These are phyloP conservation scores for Microcebus lehilahytsara DNA, from an alignment of 2,113 vertebrate species.

Conservation along the genomic window DNA sequence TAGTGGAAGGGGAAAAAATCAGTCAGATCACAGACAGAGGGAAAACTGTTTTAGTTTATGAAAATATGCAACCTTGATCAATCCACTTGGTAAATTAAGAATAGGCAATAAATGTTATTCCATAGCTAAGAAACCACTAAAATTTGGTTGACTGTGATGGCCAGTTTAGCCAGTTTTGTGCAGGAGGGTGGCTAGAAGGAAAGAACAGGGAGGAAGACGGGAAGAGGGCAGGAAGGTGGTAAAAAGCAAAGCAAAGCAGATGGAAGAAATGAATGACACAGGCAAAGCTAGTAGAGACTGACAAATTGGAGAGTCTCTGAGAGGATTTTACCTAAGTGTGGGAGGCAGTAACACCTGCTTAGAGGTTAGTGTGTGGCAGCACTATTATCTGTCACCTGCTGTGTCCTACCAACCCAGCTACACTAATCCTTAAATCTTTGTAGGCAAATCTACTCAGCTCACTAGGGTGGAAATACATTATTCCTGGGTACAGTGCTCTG, in stretches of 20 bases:
- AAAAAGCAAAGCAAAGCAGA: neutral
- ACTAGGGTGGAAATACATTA: neutral
- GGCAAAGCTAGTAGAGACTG: neutral
- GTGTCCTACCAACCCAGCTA: neutral
- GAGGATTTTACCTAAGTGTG: accelerated
- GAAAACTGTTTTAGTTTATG: neutral
- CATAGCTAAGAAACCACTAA: neutral
- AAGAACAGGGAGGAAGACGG: neutral
- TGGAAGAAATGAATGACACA: neutral
- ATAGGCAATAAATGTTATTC: neutral
- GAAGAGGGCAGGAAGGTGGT: neutral
- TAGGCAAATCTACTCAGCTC: neutral
- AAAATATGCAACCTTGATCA: neutral
- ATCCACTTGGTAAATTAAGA: neutral
- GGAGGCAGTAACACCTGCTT: neutral
- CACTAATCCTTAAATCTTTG: neutral
- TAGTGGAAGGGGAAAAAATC: too few species aligned
- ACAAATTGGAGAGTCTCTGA: neutral
- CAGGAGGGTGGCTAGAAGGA: neutral
- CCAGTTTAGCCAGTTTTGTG: neutral
- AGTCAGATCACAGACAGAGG: neutral
- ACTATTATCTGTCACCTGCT: neutral
- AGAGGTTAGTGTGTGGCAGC: accelerated
- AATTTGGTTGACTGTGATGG: neutral
- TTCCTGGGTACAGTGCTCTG: neutral